phyloP scores from a whole-genome alignment of 2,888 invertebrate genomes.

The Melipona beecheii region DNA sequence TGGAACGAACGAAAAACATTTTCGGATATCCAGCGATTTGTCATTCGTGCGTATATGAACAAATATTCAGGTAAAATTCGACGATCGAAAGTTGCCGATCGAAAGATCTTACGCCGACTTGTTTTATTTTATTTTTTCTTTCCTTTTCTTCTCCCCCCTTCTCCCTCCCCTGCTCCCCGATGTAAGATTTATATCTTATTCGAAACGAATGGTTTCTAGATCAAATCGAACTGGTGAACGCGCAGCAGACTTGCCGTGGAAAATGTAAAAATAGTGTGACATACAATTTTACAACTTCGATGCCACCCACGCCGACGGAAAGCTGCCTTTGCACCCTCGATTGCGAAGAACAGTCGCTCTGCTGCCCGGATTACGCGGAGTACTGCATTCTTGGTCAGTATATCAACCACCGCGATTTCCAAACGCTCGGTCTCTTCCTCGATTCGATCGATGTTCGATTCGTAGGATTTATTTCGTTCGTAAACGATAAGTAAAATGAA shows the following conservation, averaged over 20 bases:
- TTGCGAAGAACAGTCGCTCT: slow-evolving; percentile 86
- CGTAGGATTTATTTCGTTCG: background rate
- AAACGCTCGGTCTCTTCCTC: background rate
- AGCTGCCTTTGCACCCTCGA: slow-evolving; percentile 87
- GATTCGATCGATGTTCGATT: background rate
- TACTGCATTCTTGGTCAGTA: slow-evolving; percentile 85
- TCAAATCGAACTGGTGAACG: slow-evolving; percentile 80
- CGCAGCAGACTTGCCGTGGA: slow-evolving; percentile 78
- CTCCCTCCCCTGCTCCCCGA: background rate
- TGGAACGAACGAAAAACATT: too few relatives aligned
- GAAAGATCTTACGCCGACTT: background rate
- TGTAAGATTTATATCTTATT: background rate
- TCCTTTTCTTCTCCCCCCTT: background rate
- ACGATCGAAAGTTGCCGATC: background rate
- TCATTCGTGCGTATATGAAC: too few relatives aligned
- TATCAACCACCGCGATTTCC: background rate
- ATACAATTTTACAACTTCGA: slow-evolving; percentile 55
- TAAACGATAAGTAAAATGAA: too few relatives aligned
- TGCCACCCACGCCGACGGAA: slow-evolving; percentile 62
- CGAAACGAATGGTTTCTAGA: slow-evolving; percentile 67
- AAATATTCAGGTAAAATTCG: background rate
- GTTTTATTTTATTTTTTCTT: background rate
- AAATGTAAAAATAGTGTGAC: slow-evolving; percentile 74
- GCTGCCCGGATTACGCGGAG: slow-evolving; percentile 89
- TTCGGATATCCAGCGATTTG: too few relatives aligned